phyloP scores from a whole-genome alignment of 2,888 invertebrate genomes.

The Tetramorium bicarinatum region DNA sequence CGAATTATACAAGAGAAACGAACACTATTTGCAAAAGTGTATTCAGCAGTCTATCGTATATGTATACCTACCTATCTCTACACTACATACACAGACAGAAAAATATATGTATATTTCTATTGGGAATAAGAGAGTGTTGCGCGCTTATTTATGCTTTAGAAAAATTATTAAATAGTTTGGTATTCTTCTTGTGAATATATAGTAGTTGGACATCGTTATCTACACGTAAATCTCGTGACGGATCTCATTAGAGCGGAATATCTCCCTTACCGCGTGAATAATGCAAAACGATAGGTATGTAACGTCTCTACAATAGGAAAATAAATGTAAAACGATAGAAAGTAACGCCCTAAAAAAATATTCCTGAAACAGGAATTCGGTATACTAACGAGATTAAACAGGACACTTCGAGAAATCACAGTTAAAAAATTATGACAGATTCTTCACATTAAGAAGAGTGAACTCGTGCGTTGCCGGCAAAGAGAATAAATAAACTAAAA shows the following conservation, averaged over 20 bases:
- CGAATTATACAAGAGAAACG: conserved; percentile 42
- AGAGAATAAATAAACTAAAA: not conserved
- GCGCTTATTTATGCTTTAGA: conserved; percentile 30
- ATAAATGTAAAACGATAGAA: conserved; percentile 2
- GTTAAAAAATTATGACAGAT: conserved; percentile 59
- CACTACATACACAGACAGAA: conserved; percentile 40
- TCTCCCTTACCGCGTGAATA: conserved; percentile 31
- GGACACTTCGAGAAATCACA: conserved; percentile 67
- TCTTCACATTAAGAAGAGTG: conserved; percentile 7
- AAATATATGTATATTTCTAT: conserved; percentile 38
- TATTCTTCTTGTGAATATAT: conserved; percentile 36
- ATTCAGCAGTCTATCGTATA: conserved; percentile 42
- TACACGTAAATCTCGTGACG: conserved; percentile 12
- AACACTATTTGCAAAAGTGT: conserved; percentile 43
- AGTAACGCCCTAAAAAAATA: conserved; percentile 31
- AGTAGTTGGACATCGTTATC: not conserved
- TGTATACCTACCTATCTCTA: conserved; percentile 28
- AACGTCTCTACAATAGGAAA: not conserved
- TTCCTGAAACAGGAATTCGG: not conserved
- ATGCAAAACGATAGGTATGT: not conserved
- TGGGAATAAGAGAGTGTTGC: conserved; percentile 34
- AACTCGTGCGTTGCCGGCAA: conserved; percentile 12
- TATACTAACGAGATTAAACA: conserved; percentile 41
- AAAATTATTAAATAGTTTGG: conserved; percentile 52
- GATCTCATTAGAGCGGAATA: conserved; percentile 15